These are phyloP conservation scores for Geothlypis trichas DNA, from an alignment of 2,113 vertebrate species.

Conservation along the genomic window DNA sequence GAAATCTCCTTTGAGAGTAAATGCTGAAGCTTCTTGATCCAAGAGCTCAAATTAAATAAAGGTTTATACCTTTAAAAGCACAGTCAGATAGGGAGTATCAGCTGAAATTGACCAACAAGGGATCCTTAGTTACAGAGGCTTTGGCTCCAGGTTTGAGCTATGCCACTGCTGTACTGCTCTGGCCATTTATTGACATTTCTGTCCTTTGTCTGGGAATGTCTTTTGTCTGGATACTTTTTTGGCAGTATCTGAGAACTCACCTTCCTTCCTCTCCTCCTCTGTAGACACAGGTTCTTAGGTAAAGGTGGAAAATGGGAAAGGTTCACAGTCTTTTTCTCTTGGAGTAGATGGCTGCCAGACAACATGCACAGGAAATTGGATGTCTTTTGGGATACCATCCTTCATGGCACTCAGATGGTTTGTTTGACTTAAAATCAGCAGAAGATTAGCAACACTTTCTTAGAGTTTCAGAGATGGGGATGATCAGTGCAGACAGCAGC, in stretches of 20 bases:
- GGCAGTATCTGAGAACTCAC: not conserved
- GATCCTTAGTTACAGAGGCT: not conserved
- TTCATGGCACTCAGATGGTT: not conserved
- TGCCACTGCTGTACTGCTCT: not conserved
- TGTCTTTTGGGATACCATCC: not conserved
- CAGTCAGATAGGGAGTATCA: not conserved
- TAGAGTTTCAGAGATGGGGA: not conserved
- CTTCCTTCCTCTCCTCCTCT: not conserved
- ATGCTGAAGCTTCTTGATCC: not conserved
- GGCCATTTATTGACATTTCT: not conserved
- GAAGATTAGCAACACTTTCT: not conserved
- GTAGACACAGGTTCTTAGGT: not conserved
- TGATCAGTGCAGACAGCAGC: not conserved
- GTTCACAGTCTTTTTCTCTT: not conserved
- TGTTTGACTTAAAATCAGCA: not conserved
- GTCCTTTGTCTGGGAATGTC: not conserved
- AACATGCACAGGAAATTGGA: not conserved
- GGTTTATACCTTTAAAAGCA: not conserved
- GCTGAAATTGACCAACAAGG: not conserved
- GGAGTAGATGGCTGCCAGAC: not conserved
- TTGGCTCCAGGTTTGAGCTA: not conserved
- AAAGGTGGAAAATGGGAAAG: not conserved
- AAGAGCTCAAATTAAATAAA: not conserved
- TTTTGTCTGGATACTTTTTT: not conserved
- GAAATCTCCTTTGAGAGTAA: not conserved